phyloP scores from a whole-genome alignment of 2,888 invertebrate species.

The Zygogramma bicolorata region DNA sequence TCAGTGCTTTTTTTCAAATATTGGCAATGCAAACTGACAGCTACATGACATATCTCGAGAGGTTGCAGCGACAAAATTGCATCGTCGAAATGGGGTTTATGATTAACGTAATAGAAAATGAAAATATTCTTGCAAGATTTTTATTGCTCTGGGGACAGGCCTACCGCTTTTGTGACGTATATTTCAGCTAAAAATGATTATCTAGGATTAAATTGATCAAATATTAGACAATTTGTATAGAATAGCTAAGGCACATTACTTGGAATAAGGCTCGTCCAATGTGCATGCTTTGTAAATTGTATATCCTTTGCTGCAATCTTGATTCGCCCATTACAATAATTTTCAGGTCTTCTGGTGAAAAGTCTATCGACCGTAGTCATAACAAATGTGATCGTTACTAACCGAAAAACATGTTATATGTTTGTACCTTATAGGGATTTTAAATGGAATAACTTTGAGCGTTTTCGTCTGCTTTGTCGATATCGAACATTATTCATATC shows the following conservation, averaged over 20 bases:
- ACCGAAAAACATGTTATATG: conserved; percentile 11
- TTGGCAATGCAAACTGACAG: no score
- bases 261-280: no score
- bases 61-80: no score
- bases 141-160: background rate
- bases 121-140: background rate
- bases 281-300: background rate
- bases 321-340: background rate
- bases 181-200: background rate
- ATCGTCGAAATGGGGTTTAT: no score
- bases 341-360: background rate
- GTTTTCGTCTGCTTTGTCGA: conserved; percentile 12
- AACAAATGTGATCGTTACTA: conserved; percentile 16
- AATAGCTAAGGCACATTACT: no score
- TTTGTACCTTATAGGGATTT: conserved; percentile 28
- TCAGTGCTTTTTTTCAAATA: no score
- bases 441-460: conserved; percentile 19
- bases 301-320: background rate
- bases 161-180: background rate
- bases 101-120: no score
- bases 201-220: background rate
- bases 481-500: conserved; percentile 54
- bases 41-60: no score
- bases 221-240: conserved; percentile 8
- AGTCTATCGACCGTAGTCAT: conserved; percentile 5